Base-by-base conservation (phyloP, 2,888 invertebrate genomes). In the Hololepta plana region DNA sequence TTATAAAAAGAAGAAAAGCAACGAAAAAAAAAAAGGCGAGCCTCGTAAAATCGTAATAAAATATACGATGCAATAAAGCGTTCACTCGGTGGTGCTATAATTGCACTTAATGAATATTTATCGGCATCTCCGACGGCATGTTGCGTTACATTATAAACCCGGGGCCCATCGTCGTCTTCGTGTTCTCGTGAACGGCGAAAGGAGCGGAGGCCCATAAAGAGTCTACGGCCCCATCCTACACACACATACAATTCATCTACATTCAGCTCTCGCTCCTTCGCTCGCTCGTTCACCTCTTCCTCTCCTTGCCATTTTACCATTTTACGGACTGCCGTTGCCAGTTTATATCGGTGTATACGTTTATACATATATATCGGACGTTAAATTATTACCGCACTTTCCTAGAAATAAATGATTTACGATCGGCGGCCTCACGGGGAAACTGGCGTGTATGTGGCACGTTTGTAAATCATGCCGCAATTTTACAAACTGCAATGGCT, bases 71-170 rank as follows among this genome's bases (percentile, higher is more conserved):
- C 53, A 49, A 53, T 53, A 53, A 53, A 54, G 49, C 46, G 51
- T 51, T 52, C 48, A 43, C 47, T 47, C 46, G 46, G 46, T 47
- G 51, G 51, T 51, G 52, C 51, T 51, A 52, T 54, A 54, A 53
- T 53, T 54, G 53, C 50, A 48, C 48, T 51, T 53, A 54, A 54
- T 54, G 53, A 53, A 54, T 53, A 54, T 53, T 53, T 53, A 54
- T 54, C 46, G 53, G 46, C 49, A 48, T 48, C 49, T 49, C 42
- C 35, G 36, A n/a, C 45, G 41, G 40, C 42, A 43, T 42, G 46
- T 43, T 41, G 41, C 40, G 43, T 42, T 47, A 46, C 45, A 46
- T 47, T 48, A 47, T 47, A 45, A n/a, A n/a, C n/a, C n/a, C 45
- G 36, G 32, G n/a, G 28, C 27, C 32, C n/a, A n/a, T n/a, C n/a